These are phyloP conservation scores for Danio aesculapii DNA, from an alignment of 2,797 vertebrate species.

Conservation along the genomic window DNA sequence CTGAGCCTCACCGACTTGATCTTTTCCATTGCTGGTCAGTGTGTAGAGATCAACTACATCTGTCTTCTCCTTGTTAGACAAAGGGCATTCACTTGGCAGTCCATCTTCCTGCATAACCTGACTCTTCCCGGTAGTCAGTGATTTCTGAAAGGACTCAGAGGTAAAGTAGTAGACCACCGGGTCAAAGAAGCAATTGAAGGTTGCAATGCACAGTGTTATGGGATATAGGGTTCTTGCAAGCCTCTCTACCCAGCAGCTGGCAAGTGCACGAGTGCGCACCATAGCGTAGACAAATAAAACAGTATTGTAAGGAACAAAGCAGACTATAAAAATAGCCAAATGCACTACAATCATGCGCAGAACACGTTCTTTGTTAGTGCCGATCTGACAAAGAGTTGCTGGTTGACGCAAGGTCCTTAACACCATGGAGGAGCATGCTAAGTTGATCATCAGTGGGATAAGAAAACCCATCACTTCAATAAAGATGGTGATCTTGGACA, in stretches of 20 bases:
- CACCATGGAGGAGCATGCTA: constrained; percentile 94
- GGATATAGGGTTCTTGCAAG: constrained; percentile 94
- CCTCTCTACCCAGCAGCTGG: constrained; percentile 89
- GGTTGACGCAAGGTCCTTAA: constrained; percentile 92
- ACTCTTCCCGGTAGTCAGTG: constrained; percentile 87
- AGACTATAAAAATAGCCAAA: constrained; percentile 94
- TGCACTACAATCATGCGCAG: constrained; percentile 96
- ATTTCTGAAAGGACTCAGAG: constrained; percentile 97
- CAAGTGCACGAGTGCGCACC: constrained; percentile 91
- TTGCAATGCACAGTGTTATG: constrained; percentile 92
- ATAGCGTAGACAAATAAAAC: constrained; percentile 96
- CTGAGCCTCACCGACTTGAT: constrained; percentile 85
- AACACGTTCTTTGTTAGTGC: constrained; percentile 93
- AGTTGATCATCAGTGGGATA: constrained; percentile 90
- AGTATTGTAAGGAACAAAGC: constrained; percentile 97
- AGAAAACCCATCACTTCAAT: constrained; percentile 98
- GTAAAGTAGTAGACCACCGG: constrained; percentile 98
- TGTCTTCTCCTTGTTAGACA: constrained; percentile 77
- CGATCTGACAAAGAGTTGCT: constrained; percentile 87
- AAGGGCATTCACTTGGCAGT: constrained; percentile 83
- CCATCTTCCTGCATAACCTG: constrained; percentile 85
- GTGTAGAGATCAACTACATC: constrained; percentile 71
- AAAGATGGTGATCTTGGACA: constrained; percentile 98
- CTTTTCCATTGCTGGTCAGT: constrained; percentile 84
- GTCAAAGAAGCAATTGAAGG: constrained; percentile 96